phyloP scores from a whole-genome alignment of 2,888 invertebrate species.

The Phaonia tiefii region DNA sequence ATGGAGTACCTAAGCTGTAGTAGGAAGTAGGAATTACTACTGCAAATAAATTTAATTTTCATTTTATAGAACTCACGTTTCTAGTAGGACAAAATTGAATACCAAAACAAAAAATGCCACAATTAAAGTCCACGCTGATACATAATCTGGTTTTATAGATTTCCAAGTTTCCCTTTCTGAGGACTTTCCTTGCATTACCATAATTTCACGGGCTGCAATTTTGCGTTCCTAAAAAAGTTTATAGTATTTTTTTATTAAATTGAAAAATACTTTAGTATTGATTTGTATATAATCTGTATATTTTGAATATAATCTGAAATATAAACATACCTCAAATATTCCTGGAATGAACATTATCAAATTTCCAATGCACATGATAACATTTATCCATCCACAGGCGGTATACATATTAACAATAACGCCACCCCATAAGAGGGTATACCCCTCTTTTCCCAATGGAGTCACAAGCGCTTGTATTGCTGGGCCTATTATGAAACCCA shows the following conservation, averaged over 20 bases:
- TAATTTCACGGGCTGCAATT: constrained; percentile 90
- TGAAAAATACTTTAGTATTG: not conserved
- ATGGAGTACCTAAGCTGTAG: constrained; percentile 86
- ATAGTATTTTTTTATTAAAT: not conserved
- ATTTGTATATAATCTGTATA: no score
- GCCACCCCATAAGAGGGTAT: constrained; percentile 81
- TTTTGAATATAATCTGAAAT: no score
- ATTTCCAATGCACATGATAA: constrained; percentile 87
- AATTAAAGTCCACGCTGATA: constrained; percentile 89
- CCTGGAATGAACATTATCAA: constrained; percentile 88
- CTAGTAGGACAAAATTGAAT: constrained; percentile 93
- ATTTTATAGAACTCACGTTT: constrained; percentile 83
- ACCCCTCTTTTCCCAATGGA: constrained; percentile 87
- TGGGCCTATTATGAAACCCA: constrained; percentile 93
- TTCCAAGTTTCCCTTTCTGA: constrained; percentile 89
- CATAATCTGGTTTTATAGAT: constrained; percentile 86
- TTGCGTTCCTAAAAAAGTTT: constrained; percentile 82
- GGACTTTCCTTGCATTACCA: constrained; percentile 86
- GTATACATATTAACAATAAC: constrained; percentile 92
- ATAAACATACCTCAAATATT: constrained; percentile 84
- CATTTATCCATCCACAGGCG: constrained; percentile 92
- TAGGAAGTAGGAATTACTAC: no score
- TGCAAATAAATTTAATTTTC: not conserved
- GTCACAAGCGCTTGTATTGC: constrained; percentile 91
- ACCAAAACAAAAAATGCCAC: constrained; percentile 91